A percentile compares a stretch with the other conserved stretches of the same genome.
phyloP scores from a whole-genome alignment of 2,797 vertebrate genomes.

The Lutjanus campechanus region DNA sequence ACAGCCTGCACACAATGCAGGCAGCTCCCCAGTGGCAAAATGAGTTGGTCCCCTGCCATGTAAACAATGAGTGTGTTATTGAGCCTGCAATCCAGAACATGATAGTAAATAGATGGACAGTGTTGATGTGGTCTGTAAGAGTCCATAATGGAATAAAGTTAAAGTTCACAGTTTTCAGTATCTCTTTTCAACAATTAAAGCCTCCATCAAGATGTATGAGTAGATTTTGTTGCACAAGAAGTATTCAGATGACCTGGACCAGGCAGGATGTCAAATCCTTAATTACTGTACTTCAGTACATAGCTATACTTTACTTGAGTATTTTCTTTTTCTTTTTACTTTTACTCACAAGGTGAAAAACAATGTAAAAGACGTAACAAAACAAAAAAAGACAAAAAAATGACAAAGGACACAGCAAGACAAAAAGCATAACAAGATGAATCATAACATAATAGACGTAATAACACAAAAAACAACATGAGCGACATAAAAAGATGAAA shows the following conservation, averaged over 20 bases:
- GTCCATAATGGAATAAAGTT: background rate
- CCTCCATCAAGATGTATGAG: background rate
- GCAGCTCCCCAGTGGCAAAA: background rate
- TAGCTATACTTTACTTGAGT: too few species aligned
- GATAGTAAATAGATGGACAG: background rate
- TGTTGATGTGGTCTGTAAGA: background rate
- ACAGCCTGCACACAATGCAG: background rate
- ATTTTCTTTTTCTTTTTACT: too few species aligned
- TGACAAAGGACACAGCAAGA: too few species aligned
- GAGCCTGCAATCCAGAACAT: background rate
- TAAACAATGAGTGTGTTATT: slow-evolving; percentile 4
- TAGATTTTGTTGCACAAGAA: background rate
- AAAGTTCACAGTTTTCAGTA: background rate
- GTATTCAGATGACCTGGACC: background rate
- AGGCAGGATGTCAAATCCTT: too few species aligned
- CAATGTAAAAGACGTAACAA: too few species aligned
- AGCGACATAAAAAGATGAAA: too few species aligned
- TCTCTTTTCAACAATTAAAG: background rate
- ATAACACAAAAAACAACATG: too few species aligned
- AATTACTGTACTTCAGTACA: too few species aligned
- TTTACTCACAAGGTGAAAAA: too few species aligned
- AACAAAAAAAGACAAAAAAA: too few species aligned
- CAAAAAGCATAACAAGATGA: too few species aligned
- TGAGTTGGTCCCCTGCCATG: background rate
- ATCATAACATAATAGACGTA: too few species aligned